Evolutionary conservation across 2,113 vertebrate species (phyloP).

Genomic region (Spea bombifrons): DNA sequence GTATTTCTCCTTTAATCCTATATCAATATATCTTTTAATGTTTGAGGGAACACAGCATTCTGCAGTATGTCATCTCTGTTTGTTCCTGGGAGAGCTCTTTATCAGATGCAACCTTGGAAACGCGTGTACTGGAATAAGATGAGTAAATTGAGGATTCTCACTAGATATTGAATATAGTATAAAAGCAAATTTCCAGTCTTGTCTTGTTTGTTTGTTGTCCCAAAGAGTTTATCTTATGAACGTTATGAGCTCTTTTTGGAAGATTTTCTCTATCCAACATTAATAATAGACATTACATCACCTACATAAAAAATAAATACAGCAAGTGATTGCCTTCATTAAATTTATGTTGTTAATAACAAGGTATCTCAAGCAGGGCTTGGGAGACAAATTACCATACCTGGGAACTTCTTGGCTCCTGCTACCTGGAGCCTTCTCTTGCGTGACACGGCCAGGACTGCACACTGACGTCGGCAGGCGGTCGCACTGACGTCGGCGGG

Average conservation of each 20-base stretch:
- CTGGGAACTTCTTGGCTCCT: no score
- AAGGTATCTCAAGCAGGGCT: no score
- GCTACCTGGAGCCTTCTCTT: no score
- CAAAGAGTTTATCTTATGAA: not conserved
- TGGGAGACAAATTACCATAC: no score
- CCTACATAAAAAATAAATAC: no score
- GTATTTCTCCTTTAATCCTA: conserved; percentile 15
- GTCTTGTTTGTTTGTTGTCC: conserved; percentile 13
- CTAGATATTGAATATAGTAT: not conserved
- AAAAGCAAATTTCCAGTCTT: not conserved
- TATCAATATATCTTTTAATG: conserved; percentile 48
- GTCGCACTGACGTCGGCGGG: no score
- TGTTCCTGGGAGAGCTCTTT: conserved; percentile 50
- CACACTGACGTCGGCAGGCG: no score
- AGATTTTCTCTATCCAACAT: not conserved
- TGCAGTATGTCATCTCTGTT: conserved; percentile 48
- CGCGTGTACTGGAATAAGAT: conserved; percentile 44
- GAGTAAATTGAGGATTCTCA: conserved; percentile 14
- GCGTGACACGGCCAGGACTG: no score
- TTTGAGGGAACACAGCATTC: conserved; percentile 43
- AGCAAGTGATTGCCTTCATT: no score
- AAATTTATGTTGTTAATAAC: no score
- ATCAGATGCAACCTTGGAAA: conserved; percentile 44
- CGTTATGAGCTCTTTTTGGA: not conserved
- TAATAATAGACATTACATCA: no score